Percentiles rank a stretch among this genome's conserved stretches.
phyloP scores from a whole-genome alignment of 2,888 invertebrate genomes.

The Eupithecia subumbrata region DNA sequence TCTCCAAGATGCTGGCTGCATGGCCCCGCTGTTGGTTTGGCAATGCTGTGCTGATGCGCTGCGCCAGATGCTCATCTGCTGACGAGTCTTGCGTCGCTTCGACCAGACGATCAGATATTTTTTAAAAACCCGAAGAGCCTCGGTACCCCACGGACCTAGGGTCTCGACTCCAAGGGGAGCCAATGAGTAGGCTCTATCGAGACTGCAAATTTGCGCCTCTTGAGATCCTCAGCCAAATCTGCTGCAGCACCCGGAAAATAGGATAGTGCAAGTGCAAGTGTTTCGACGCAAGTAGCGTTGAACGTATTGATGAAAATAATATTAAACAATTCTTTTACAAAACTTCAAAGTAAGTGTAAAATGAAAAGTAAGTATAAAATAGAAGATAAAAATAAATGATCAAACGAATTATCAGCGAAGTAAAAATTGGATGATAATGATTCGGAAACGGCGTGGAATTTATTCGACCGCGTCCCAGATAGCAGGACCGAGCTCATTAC shows the following conservation, averaged over 20 bases:
- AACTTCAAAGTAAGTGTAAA: not conserved
- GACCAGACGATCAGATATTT: not conserved
- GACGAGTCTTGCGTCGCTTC: not conserved
- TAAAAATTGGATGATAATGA: constrained; percentile 28
- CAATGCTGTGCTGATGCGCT: too few species aligned
- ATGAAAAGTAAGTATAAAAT: too few species aligned
- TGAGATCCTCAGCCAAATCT: not conserved
- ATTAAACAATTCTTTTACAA: not conserved
- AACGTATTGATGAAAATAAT: not conserved
- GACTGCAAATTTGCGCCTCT: not conserved
- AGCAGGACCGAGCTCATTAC: constrained; percentile 23
- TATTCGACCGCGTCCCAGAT: constrained; percentile 26
- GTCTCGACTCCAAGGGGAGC: too few species aligned
- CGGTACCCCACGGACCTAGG: not conserved
- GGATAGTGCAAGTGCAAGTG: too few species aligned
- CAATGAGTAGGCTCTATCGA: not conserved
- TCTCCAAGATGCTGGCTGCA: too few species aligned
- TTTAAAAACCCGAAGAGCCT: not conserved
- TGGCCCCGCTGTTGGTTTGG: too few species aligned
- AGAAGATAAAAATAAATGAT: constrained; percentile 25
- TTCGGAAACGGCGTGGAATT: constrained; percentile 25
- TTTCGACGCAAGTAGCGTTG: not conserved
- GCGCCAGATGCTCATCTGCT: not conserved
- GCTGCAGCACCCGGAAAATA: not conserved
- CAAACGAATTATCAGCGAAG: constrained; percentile 19